A percentile compares a stretch with the other conserved stretches of the same genome.
These are phyloP conservation scores for Leptinotarsa juncta DNA, from an alignment of 2,888 invertebrate genomes.

Conservation along the genomic window DNA sequence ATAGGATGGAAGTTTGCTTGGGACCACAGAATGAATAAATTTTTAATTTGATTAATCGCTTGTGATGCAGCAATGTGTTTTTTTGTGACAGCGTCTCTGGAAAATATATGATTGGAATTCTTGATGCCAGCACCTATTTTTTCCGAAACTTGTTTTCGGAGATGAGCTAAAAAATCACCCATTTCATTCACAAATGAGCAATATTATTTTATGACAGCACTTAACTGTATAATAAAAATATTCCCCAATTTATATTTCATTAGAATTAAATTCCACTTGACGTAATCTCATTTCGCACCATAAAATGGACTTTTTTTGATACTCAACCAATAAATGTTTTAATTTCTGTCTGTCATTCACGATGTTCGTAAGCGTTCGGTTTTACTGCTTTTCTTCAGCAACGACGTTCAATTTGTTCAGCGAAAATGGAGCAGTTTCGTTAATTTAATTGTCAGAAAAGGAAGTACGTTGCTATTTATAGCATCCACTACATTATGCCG, in stretches of 20 bases:
- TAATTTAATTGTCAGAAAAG: constrained; percentile 33
- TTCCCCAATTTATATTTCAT: background rate
- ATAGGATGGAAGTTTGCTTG: too few species aligned
- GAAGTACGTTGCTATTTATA: constrained; percentile 23
- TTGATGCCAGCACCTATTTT: too few species aligned
- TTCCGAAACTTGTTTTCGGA: too few species aligned
- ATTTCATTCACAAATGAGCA: too few species aligned
- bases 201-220: too few species aligned
- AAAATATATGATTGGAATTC: too few species aligned
- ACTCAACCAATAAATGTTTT: constrained; percentile 13
- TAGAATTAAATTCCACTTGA: background rate
- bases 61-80: too few species aligned
- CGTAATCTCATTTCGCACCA: background rate
- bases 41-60: too few species aligned
- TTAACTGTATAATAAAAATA: background rate
- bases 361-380: background rate
- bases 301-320: background rate
- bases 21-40: too few species aligned
- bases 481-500: constrained; percentile 16
- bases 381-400: constrained; percentile 1
- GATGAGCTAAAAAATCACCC: too few species aligned
- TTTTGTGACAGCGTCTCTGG: too few species aligned
- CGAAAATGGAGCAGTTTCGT: constrained; percentile 30
- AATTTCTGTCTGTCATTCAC: constrained; percentile 10
- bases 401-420: constrained; percentile 31